Conservation (phyloP, 2,888 invertebrate genomes). For the Diarsia mendica region DNA sequence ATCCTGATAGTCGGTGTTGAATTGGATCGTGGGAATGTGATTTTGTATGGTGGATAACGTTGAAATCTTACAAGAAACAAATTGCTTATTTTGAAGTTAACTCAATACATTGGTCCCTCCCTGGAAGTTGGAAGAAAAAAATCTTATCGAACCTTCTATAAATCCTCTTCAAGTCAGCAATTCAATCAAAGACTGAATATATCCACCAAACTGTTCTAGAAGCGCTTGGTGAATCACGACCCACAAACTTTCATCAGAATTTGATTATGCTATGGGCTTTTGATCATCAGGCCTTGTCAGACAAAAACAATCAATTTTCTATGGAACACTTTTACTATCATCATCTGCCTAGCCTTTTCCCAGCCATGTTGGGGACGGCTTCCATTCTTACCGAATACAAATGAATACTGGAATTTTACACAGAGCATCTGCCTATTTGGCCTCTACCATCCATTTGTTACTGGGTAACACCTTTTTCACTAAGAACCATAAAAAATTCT, state of each 20-base stretch:
- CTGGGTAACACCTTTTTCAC: too few species aligned
- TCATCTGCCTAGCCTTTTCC: background rate
- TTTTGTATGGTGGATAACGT: background rate
- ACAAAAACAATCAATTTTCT: background rate
- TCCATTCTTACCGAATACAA: too few species aligned
- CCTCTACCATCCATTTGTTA: too few species aligned
- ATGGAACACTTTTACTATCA: background rate
- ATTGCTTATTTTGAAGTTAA: background rate
- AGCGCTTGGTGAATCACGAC: background rate
- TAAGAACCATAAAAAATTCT: too few species aligned
- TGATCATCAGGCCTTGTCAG: background rate
- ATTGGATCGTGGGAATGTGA: conserved; percentile 22
- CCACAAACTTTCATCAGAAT: background rate
- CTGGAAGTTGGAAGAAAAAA: background rate
- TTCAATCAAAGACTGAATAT: background rate
- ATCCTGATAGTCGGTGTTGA: background rate
- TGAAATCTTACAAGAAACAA: background rate
- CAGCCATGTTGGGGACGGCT: background rate
- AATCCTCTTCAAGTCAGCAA: background rate
- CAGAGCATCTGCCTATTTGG: too few species aligned
- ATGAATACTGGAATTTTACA: too few species aligned
- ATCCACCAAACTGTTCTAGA: background rate
- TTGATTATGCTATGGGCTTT: background rate
- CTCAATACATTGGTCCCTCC: background rate
- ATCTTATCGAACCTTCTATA: background rate